These are phyloP conservation scores for Syritta pipiens DNA, from an alignment of 2,888 invertebrate species.

Conservation along the genomic window DNA sequence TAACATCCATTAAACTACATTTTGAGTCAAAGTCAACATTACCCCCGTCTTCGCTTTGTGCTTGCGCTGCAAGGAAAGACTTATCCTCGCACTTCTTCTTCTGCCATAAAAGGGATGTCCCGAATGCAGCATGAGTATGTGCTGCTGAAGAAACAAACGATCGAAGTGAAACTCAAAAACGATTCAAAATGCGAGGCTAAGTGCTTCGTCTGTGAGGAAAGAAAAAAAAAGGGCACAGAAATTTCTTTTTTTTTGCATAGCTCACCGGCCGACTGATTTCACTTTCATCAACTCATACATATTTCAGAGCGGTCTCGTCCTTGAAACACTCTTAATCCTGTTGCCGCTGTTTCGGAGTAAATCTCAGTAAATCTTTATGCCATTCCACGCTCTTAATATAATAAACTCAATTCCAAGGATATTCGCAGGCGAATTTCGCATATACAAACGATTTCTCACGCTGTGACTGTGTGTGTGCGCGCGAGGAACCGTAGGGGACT, in stretches of 20 bases:
- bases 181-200: too few species aligned
- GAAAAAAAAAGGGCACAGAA: neutral
- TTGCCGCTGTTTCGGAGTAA: conserved; percentile 36
- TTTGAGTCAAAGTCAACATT: too few species aligned
- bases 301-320: conserved; percentile 30
- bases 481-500: conserved; percentile 32
- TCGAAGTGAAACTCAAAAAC: too few species aligned
- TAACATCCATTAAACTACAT: too few species aligned
- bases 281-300: conserved; percentile 36
- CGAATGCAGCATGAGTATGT: too few species aligned
- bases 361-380: conserved; percentile 51
- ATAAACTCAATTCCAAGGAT: conserved; percentile 52
- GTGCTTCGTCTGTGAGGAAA: too few species aligned
- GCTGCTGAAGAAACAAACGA: too few species aligned
- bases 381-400: conserved; percentile 40
- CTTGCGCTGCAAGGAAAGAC: neutral
- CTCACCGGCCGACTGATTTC: conserved; percentile 28
- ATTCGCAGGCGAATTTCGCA: conserved; percentile 23
- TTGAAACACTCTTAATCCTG: conserved; percentile 48
- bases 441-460: conserved; percentile 33
- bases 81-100: too few species aligned
- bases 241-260: neutral
- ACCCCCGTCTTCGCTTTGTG: neutral
- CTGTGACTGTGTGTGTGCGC: neutral
- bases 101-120: too few species aligned